These are phyloP conservation scores for Nebria ingens DNA, from an alignment of 1,140 invertebrate species.

Conservation along the genomic window DNA sequence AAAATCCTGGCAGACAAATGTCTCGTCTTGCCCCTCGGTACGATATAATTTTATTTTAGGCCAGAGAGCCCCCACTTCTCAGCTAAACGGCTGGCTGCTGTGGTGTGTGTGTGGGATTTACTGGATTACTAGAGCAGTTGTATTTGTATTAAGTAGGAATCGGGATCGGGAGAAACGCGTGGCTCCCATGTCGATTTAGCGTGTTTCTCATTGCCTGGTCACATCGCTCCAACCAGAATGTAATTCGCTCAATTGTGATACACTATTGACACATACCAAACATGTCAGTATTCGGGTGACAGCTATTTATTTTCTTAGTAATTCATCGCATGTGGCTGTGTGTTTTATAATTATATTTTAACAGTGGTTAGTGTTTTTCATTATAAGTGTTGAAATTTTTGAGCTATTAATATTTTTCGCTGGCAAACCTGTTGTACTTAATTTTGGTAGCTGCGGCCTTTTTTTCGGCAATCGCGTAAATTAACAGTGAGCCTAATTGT, in stretches of 20 bases:
- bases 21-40: neutral
- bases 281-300: conserved; percentile 4
- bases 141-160: neutral
- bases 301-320: neutral
- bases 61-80: neutral
- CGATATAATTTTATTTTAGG: neutral
- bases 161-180: no score
- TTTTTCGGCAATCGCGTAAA: neutral
- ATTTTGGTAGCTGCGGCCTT: neutral
- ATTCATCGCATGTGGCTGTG: neutral
- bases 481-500: no score
- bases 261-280: neutral
- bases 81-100: neutral
- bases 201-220: no score
- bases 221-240: no score
- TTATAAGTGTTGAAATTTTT: conserved; percentile 1
- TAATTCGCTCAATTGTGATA: neutral
- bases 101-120: no score
- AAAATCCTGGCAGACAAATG: no score
- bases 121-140: neutral
- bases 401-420: conserved; percentile 8
- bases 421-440: conserved; percentile 3
- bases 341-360: neutral
- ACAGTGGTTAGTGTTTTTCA: neutral
- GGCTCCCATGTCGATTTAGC: no score